These are phyloP conservation scores for Acleris literana DNA, from an alignment of 2,888 invertebrate species.

Conservation along the genomic window DNA sequence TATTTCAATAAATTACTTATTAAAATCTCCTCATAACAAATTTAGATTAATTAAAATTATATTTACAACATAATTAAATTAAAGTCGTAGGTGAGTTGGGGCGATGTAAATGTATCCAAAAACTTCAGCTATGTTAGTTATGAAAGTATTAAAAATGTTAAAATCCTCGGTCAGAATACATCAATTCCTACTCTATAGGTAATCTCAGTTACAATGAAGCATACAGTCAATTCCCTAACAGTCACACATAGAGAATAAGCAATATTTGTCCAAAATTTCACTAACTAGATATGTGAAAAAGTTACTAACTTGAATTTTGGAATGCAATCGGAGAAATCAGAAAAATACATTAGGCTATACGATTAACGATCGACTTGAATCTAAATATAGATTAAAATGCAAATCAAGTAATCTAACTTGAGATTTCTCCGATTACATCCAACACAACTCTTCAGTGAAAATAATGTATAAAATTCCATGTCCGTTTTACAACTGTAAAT, in stretches of 20 bases:
- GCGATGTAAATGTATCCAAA: slow-evolving; percentile 69
- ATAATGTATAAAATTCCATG: slow-evolving; percentile 23
- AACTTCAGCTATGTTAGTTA: slow-evolving; percentile 43
- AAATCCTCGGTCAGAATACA: slow-evolving; percentile 41
- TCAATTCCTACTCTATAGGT: slow-evolving; percentile 46
- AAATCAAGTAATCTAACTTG: slow-evolving; percentile 15
- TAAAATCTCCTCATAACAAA: slow-evolving; percentile 65
- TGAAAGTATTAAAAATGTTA: slow-evolving; percentile 41
- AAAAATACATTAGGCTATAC: slow-evolving; percentile 16
- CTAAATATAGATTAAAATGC: slow-evolving; percentile 33
- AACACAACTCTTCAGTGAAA: slow-evolving; percentile 4
- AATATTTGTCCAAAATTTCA: slow-evolving; percentile 33
- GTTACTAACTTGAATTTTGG: too few relatives aligned
- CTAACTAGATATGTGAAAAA: slow-evolving; percentile 30
- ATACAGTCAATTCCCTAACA: slow-evolving; percentile 34
- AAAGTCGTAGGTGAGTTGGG: slow-evolving; percentile 39
- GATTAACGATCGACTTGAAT: slow-evolving; percentile 25
- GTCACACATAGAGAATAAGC: slow-evolving; percentile 35
- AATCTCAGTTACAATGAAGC: slow-evolving; percentile 18
- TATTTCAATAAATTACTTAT: slow-evolving; percentile 58
- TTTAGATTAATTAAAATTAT: slow-evolving; percentile 66
- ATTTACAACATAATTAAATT: slow-evolving; percentile 63
- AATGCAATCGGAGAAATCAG: slow-evolving; percentile 10
- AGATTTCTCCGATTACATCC: slow-evolving; percentile 18
- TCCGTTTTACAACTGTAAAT: slow-evolving; percentile 29